Evolutionary conservation across 1,140 invertebrate genomes (phyloP).

Genomic region (Pseudomyrmex cubaensis): DNA sequence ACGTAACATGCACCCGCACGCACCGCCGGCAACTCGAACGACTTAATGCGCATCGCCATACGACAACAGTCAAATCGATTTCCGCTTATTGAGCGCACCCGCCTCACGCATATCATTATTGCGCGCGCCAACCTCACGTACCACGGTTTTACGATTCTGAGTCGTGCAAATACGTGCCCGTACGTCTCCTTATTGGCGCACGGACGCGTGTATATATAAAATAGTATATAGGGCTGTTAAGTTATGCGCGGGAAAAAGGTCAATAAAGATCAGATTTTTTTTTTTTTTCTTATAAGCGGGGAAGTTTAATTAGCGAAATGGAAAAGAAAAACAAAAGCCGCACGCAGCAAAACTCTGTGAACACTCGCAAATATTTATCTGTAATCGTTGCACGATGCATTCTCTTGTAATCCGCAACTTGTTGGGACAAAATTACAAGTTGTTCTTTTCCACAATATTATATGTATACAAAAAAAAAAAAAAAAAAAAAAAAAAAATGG

Average conservation of each 20-base stretch:
- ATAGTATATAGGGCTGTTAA: conserved; percentile 17
- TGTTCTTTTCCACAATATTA: no score
- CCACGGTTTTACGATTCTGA: conserved; percentile 62
- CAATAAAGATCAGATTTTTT: conserved; percentile 20
- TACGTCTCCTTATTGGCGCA: conserved; percentile 1
- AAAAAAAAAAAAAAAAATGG: not conserved
- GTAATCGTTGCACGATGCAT: no score
- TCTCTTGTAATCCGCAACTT: no score
- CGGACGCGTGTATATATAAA: not conserved
- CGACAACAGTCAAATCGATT: conserved; percentile 66
- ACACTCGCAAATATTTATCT: no score
- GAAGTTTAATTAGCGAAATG: conserved; percentile 7
- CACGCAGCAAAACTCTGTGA: not conserved
- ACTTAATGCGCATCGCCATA: conserved; percentile 57
- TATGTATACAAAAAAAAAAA: not conserved
- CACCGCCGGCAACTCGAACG: conserved; percentile 25
- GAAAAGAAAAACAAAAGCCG: not conserved
- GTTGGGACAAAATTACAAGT: no score
- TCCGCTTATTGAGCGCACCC: conserved; percentile 60
- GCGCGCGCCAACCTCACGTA: conserved; percentile 53
- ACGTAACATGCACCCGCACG: conserved; percentile 11
- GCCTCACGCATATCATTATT: conserved; percentile 67
- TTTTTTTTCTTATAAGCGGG: not conserved
- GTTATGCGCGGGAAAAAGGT: not conserved
- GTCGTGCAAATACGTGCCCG: conserved; percentile 42